phyloP scores from a whole-genome alignment of 2,113 vertebrate genomes.

The Rhabdomys dilectus region DNA sequence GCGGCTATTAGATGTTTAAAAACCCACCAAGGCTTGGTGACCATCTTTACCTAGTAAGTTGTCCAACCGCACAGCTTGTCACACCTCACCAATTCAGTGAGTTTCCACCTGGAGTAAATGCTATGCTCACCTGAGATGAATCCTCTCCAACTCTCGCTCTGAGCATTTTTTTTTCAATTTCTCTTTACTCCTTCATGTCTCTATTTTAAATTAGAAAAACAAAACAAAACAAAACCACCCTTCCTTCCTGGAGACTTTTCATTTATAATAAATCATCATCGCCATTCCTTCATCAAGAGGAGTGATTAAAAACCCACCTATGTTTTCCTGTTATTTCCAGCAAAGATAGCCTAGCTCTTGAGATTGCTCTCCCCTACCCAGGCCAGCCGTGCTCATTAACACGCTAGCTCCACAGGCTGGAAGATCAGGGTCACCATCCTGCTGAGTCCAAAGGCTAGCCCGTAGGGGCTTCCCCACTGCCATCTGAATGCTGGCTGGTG shows the following conservation, averaged over 20 bases:
- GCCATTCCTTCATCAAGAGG: neutral
- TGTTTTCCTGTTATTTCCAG: neutral
- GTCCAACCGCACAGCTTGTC: neutral
- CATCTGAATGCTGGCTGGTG: neutral
- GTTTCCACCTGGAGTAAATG: neutral
- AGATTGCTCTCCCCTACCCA: neutral
- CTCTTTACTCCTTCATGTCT: neutral
- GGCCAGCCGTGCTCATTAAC: neutral
- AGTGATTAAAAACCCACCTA: neutral
- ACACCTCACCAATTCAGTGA: neutral
- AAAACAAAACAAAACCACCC: neutral
- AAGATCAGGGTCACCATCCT: neutral
- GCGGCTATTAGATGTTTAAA: neutral
- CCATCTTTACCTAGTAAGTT: neutral
- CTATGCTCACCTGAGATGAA: neutral
- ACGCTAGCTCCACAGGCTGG: neutral
- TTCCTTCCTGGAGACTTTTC: neutral
- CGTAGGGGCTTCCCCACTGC: neutral
- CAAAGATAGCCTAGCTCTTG: neutral
- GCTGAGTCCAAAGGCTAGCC: conserved; percentile 48
- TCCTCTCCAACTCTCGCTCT: neutral
- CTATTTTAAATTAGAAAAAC: neutral
- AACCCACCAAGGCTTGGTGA: neutral
- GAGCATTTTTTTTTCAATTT: conserved; percentile 24
- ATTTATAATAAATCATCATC: neutral